Base-by-base conservation (phyloP, 1,140 invertebrate genomes). In the Aphaenogaster rudis region DNA sequence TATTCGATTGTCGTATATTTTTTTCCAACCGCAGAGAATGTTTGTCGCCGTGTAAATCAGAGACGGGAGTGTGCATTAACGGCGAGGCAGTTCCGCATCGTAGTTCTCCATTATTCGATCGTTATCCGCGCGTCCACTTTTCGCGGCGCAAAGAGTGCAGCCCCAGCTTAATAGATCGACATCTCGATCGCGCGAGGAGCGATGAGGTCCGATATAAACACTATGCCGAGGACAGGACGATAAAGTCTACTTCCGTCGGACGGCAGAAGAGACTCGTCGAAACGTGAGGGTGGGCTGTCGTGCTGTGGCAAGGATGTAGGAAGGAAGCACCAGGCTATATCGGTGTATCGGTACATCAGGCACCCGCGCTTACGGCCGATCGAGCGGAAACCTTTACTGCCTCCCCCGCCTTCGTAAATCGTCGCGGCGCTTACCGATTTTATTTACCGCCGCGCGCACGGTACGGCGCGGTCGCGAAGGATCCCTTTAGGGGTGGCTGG, bases 351-450 rank as follows among this genome's bases (percentile, higher is more conserved):
- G 87, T 91, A 88, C 88, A 86, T 87, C 88, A 77, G 87, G 80
- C 87, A 91, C 76, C 91, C 92, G 86, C 79, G 90, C 88, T 91
- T 86, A 92, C 91, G 86, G 86, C 72, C 76, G 92, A 93, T 92
- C 92, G 92, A 93, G 92, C 92, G 88, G 91, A 93, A 93, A 92
- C 90, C 91, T 91, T 92, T 91, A 92, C 90, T 88, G 84, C 90
- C 87, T 66, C 63, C 11, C 45, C 87, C 84, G 64, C 81, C 84
- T 76, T 63, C 88, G 92, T 92, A 91, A 92, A 93, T 93, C 92
- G 86, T 89, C 84, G 78, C 80, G 88, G 86, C 87, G 88, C 88
- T 92, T 91, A 88, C 85, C 89, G 89, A 93, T 92, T 93, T 92
- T 92, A 91, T 92, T 91, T 91, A 90, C 74, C 86, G 86, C 57